Base-by-base conservation (phyloP, 2,888 invertebrate species). In the Sialis fuliginosa region DNA sequence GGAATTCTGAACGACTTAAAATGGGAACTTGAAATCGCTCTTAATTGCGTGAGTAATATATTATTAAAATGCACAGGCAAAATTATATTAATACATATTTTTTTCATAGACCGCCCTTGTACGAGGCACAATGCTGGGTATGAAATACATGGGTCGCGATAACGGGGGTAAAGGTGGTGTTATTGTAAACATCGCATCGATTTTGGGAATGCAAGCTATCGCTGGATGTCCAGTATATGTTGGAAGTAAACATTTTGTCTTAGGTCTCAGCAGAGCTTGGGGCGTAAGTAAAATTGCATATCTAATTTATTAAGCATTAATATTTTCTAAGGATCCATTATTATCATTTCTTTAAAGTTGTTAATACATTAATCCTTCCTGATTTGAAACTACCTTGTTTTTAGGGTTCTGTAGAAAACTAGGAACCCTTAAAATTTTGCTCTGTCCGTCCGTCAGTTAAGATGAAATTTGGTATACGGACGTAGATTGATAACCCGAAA, bases 1-100 rank as follows among this genome's bases (percentile, higher is more conserved):
- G 85, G 84, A 4, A 77, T 83, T 39, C 77, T 82, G 76, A 81
- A 81, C 59, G 82, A 83, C 58, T 67, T 79, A 54, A 75, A 80
- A 56, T 83, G 82, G 81, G 80, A 82, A 58, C 66, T 81, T 9
- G 77, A 81, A 65, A 77, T 83, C 35, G 81, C 60, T 6, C 55
- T 64, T 46, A 65, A 65, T 52, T 58, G 62, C 51, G 65, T 65
- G 57, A 60, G 63, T 60, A 53, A 39, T 30, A 33, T 31, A 35
- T 35, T 9, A 35, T 2, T 35, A 8, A 35, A n/a, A 35, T 9
- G 35, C 8, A 35, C 4, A 9, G n/a, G 4, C 35, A 9, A 8
- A 35, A 35, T 35, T 35, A 35, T 35, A n/a, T 2, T 22, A n/a
- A 35, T 37, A 37, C 37, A 44, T 33, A 31, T 48, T 48, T 48